phyloP scores from a whole-genome alignment of 2,888 invertebrate species.

The Drosophila monieri region DNA sequence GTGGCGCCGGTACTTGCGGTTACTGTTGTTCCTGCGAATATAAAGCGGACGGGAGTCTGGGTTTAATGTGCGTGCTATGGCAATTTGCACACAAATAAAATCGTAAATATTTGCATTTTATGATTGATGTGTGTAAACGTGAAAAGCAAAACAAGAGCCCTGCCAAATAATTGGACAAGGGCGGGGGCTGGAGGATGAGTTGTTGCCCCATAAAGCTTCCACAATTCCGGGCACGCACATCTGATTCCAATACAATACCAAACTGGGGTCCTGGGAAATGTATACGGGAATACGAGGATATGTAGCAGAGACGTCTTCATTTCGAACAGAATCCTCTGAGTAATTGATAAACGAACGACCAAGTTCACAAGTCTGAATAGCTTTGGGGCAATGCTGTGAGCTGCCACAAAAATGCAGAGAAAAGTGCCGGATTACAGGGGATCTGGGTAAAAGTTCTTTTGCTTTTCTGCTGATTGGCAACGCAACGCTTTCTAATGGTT shows the following conservation, averaged over 20 bases:
- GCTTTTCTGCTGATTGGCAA: conserved; percentile 28
- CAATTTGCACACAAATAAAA: conserved; percentile 71
- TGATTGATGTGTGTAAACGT: conserved; percentile 74
- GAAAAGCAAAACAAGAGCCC: conserved; percentile 42
- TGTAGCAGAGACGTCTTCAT: conserved; percentile 11
- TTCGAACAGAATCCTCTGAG: conserved; percentile 17
- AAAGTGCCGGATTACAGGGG: conserved; percentile 21
- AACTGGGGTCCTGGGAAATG: conserved; percentile 4
- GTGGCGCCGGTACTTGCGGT: conserved; percentile 82
- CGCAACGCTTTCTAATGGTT: conserved; percentile 46
- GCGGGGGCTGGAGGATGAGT: background rate
- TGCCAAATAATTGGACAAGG: conserved; percentile 4
- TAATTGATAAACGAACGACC: conserved; percentile 37
- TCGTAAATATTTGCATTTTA: conserved; percentile 79
- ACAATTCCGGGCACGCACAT: conserved; percentile 58
- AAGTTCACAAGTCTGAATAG: conserved; percentile 17
- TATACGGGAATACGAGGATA: background rate
- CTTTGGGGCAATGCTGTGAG: background rate
- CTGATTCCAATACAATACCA: conserved; percentile 26
- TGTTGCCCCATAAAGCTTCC: conserved; percentile 10
- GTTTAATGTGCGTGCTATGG: conserved; percentile 46
- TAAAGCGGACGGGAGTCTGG: conserved; percentile 11
- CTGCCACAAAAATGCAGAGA: background rate
- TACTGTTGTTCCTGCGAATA: conserved; percentile 77
- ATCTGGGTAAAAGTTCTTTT: conserved; percentile 35